Evolutionary conservation across 2,113 vertebrate genomes (phyloP).

Genomic region (Prunella himalayana): DNA sequence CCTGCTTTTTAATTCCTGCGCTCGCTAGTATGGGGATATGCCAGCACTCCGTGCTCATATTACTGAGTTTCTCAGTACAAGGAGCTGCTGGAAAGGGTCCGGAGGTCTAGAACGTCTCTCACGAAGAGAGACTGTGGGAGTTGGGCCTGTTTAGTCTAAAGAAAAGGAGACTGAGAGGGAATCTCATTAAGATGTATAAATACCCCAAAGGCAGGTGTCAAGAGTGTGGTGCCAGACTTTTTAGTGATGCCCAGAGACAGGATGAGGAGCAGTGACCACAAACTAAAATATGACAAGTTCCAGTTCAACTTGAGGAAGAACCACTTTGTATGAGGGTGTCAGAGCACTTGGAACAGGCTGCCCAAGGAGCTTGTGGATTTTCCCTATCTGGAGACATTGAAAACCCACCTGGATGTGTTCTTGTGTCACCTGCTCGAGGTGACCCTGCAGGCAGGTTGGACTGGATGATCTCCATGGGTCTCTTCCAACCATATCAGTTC

Average conservation of each 20-base stretch:
- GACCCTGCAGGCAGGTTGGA: not conserved
- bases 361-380: not conserved
- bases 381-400: not conserved
- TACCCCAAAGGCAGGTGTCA: not conserved
- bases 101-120: not conserved
- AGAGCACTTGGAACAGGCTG: not conserved
- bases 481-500: not conserved
- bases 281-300: not conserved
- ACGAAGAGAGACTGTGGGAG: not conserved
- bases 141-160: not conserved
- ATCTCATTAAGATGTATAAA: not conserved
- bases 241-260: not conserved
- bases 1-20: fast-evolving
- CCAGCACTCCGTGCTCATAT: fast-evolving
- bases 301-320: not conserved
- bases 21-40: fast-evolving
- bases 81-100: not conserved
- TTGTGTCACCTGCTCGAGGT: not conserved
- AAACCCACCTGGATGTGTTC: not conserved
- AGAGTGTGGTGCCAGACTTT: not conserved
- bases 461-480: not conserved
- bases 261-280: not conserved
- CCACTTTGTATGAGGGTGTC: not conserved
- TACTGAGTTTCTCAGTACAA: not conserved
- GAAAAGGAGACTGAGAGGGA: not conserved